Evolutionary conservation across 2,888 invertebrate species (phyloP).

Genomic region (Lycocerus yunnanus): DNA sequence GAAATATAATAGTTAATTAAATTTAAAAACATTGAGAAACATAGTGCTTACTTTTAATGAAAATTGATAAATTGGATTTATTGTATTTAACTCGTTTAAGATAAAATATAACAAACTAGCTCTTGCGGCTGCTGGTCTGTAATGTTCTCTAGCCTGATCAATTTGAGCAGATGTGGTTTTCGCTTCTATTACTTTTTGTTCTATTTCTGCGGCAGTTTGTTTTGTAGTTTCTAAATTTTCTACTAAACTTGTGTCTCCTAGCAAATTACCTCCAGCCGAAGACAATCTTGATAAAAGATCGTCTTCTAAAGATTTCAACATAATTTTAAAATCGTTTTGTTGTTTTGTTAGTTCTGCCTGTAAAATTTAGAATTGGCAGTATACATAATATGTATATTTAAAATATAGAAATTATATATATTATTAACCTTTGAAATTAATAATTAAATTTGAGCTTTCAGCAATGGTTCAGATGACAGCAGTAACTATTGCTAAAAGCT

Average conservation of each 20-base stretch:
- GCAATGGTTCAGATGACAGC: no score
- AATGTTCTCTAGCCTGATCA: conserved; percentile 89
- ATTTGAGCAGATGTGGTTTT: conserved; percentile 91
- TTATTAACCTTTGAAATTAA: no score
- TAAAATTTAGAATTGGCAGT: neutral
- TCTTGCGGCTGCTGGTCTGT: conserved; percentile 86
- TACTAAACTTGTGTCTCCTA: conserved; percentile 92
- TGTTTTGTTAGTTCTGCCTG: conserved; percentile 90
- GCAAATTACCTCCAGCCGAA: conserved; percentile 89
- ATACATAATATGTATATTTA: no score
- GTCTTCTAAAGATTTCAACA: conserved; percentile 90
- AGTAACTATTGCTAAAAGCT: no score
- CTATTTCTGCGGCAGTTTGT: conserved; percentile 93
- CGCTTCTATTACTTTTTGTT: conserved; percentile 90
- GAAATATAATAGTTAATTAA: conserved; percentile 36
- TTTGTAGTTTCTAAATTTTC: conserved; percentile 97
- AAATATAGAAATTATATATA: no score
- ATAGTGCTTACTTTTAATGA: conserved; percentile 78
- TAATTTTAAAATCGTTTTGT: conserved; percentile 96
- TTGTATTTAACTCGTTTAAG: conserved; percentile 91
- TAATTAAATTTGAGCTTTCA: no score
- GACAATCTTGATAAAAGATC: conserved; percentile 88
- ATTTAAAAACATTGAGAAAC: neutral
- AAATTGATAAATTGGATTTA: conserved; percentile 97
- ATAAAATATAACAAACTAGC: conserved; percentile 95